Evolutionary conservation across 2,888 invertebrate genomes (phyloP), one percentile per base, ranked within the genome.

Genomic region (Drosophila parthenogenetica): DNA sequence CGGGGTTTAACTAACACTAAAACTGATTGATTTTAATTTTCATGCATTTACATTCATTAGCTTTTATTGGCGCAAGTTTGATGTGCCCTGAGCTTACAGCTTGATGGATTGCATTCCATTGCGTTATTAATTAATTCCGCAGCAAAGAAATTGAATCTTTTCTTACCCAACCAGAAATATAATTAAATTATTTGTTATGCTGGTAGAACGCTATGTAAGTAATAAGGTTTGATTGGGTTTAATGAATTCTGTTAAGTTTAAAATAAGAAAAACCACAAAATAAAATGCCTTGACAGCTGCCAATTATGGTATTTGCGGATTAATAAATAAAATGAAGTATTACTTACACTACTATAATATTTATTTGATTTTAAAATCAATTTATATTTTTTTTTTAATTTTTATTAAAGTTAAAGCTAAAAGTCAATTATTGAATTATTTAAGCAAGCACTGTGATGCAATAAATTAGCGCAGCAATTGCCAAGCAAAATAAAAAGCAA

Each of bases 21-120:
- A 90, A 87, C 89, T 87, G 89, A 89, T 90, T 89, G 89, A 89
- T 89, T 89, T 89, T 89, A 89, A 89, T 89, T 89, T 60, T 64
- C 81, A 68, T 83, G 70, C 81, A 81, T 77, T 83, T 77, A 68
- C 81, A 79, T 79, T 89, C 69, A 84, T 86, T 77, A 77, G 61
- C 57, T 71, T 79, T 77, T 66, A 87, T 73, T 71, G 78, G 37
- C 45, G 46, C 60, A 57, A 55, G 40, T 53, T 64, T 61, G 37
- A 32, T 40, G 50, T 29, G 49, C 25, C 14, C 14, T n/a, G 11
- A 22, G 64, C 16, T 25, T 13, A n/a, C 45, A 43, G 53, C 54
- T 71, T 85, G 81, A 81, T 78, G 48, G 67, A 76, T 67, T 54
- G 53, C 60, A 13, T 42, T 49, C 29, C 29, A 25, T 29, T 17